Base-by-base conservation (phyloP, 2,888 invertebrate genomes). In the Synanthedon myopaeformis region DNA sequence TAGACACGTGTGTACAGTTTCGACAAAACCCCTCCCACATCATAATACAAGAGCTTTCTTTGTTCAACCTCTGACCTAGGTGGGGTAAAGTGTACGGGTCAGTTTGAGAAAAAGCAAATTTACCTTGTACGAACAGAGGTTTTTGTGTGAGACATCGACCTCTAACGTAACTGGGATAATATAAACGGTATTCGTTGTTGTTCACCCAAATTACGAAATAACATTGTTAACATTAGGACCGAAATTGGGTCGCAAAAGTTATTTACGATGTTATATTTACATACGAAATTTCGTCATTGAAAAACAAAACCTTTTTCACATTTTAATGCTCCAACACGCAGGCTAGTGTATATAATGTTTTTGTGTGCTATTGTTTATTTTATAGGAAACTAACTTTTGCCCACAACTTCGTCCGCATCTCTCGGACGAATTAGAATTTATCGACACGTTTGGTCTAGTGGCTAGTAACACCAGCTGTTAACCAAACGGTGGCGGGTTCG, bases 161-260 rank as follows among this genome's bases (percentile, higher is more conserved):
- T 55, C 14, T 49, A 49, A 49, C 49, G 53, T 56, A 53, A 57
- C 51, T 53, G 55, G 51, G 54, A 57, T 57, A 54, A 55, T 55
- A 52, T 57, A 54, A 57, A 58, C 14, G 17, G 58, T 57, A 58
- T 56, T 56, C 53, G 53, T 14, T 56, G 56, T 58, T 56, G 54
- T 54, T 52, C 53, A 57, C 55, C 56, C 49, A 55, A 57, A 57
- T 59, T 56, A 59, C 56, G 53, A 54, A 57, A 52, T 56, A 53
- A 54, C 35, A 41, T 56, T 55, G 55, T 54, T 54, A 51, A 42
- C 52, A 53, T 54, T 54, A 42, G 17, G 28, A n/a, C 49, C 41
- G 5, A 42, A 45, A 45, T 45, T 45, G 45, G 45, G 45, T 8
- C 13, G 45, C 45, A n/a, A 45, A 45, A 45, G 45, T 45, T 45